phyloP scores from a whole-genome alignment of 2,797 vertebrate genomes.

The Falco biarmicus region DNA sequence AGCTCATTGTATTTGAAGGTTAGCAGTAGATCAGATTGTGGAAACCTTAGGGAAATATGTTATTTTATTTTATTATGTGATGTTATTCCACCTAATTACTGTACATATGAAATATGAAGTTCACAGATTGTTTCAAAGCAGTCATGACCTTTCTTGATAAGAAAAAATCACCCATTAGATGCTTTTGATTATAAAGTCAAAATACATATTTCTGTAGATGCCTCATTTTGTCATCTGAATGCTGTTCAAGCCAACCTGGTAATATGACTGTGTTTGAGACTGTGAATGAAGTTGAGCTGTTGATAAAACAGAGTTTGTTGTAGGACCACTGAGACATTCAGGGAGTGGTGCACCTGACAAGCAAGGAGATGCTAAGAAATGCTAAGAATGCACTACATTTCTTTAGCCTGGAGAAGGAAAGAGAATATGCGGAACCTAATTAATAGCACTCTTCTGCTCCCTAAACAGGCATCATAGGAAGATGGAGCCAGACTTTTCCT shows the following conservation, averaged over 20 bases:
- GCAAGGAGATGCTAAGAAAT: neutral
- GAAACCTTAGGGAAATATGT: slow-evolving; percentile 37
- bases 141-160: slow-evolving; percentile 44
- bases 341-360: neutral
- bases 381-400: neutral
- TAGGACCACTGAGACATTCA: neutral
- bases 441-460: neutral
- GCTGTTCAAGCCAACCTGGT: slow-evolving; percentile 13
- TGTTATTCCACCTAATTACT: slow-evolving; percentile 57
- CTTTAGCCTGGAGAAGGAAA: neutral
- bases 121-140: slow-evolving; percentile 58
- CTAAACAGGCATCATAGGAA: neutral
- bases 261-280: neutral
- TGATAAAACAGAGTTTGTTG: neutral
- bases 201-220: neutral
- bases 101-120: slow-evolving; percentile 14
- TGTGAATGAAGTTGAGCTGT: neutral
- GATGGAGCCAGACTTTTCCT: neutral
- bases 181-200: slow-evolving; percentile 61
- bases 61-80: neutral
- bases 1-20: slow-evolving; percentile 8
- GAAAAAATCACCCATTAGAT: slow-evolving; percentile 58
- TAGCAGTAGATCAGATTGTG: neutral
- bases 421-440: neutral
- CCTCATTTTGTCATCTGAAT: neutral